Conservation (phyloP, 2,888 invertebrate species). For the Orthosia gothica region DNA sequence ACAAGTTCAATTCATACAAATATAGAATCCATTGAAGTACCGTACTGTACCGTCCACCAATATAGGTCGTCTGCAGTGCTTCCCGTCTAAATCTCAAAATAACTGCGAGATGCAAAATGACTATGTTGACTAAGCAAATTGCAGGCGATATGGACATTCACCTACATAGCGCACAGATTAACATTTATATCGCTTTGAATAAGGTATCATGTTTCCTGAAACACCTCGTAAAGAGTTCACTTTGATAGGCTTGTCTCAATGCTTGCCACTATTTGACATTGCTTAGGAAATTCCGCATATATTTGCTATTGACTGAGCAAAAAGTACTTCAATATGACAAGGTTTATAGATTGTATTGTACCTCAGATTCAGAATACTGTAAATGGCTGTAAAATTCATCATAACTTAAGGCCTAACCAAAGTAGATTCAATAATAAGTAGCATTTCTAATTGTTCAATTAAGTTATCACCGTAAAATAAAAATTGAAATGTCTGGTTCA, state of each 20-base stretch:
- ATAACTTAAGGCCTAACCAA: not conserved
- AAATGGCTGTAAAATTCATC: not conserved
- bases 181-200: slow-evolving; percentile 40
- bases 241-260: slow-evolving; percentile 30
- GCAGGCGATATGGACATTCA: slow-evolving; percentile 45
- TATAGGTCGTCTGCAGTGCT: slow-evolving; percentile 79
- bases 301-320: slow-evolving; percentile 9
- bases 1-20: slow-evolving; percentile 63
- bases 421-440: no score
- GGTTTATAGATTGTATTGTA: slow-evolving; percentile 1
- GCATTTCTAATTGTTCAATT: not conserved
- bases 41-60: slow-evolving; percentile 61
- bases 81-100: slow-evolving; percentile 80
- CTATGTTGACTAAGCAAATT: slow-evolving; percentile 59
- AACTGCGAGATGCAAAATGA: slow-evolving; percentile 67
- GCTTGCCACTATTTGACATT: slow-evolving; percentile 10
- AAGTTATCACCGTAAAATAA: not conserved
- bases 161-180: slow-evolving; percentile 42
- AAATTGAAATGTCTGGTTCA: not conserved
- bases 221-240: slow-evolving; percentile 33
- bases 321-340: not conserved
- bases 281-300: slow-evolving; percentile 21
- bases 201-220: slow-evolving; percentile 34
- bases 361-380: not conserved
- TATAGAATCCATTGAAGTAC: slow-evolving; percentile 65